Conservation (phyloP, 2,797 vertebrate genomes). For the Rhinophrynus dorsalis region DNA sequence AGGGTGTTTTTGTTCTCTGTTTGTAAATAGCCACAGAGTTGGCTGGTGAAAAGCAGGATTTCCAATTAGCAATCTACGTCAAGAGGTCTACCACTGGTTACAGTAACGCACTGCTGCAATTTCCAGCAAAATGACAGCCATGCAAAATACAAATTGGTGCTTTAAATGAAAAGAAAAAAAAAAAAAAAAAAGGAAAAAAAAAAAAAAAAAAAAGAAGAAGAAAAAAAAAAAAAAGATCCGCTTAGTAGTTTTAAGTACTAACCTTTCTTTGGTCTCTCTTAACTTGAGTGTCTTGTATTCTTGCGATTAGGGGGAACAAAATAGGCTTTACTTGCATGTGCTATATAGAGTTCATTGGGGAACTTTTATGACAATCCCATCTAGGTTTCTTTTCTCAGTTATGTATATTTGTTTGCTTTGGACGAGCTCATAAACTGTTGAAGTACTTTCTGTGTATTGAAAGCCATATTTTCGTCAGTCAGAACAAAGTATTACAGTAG, state of each 20-base stretch:
- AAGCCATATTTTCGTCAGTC: conserved; percentile 70
- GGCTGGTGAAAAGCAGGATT: conserved; percentile 38
- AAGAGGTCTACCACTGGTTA: conserved; percentile 3
- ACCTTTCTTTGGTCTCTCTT: conserved; percentile 5
- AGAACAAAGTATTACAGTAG: conserved; percentile 49
- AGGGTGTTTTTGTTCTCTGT: no score
- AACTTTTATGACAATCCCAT: conserved; percentile 54
- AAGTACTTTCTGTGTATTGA: conserved; percentile 52
- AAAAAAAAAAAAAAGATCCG: conserved; percentile 2
- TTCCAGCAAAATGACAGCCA: conserved; percentile 29
- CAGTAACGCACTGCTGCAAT: conserved; percentile 46
- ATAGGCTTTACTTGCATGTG: conserved; percentile 48
- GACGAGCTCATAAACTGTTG: conserved; percentile 37
- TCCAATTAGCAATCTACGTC: conserved; percentile 33
- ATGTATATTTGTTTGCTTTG: conserved; percentile 54
- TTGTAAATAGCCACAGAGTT: conserved; percentile 28
- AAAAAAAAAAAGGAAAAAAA: no score
- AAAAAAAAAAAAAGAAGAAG: no score
- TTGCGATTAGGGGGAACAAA: conserved; percentile 57
- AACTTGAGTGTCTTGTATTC: conserved; percentile 52
- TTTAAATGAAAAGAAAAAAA: no score
- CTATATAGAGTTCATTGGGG: conserved; percentile 50
- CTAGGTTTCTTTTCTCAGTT: conserved; percentile 50
- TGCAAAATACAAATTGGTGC: conserved; percentile 53
- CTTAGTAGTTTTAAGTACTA: neutral